Base-by-base conservation (phyloP, 64 coral and sea anemone species). In the Platygyra sinensis region DNA sequence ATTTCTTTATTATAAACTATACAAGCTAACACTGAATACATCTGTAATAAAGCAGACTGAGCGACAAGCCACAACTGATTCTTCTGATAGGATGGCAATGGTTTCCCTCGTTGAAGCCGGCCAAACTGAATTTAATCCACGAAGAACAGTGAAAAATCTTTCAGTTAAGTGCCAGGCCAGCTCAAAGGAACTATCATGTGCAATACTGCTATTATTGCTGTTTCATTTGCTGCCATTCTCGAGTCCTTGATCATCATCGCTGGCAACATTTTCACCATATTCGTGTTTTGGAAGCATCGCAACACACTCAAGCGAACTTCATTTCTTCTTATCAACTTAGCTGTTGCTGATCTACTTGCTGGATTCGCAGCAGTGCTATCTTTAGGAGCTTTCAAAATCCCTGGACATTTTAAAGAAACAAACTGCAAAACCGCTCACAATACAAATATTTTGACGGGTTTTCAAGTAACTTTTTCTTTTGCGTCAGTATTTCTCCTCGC, bases 261-360 rank as follows among this genome's bases (percentile, higher is more conserved):
- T 25, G 14, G 17, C 19, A 77, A 77, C 20, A 77, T 42, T 50
- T 77, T 77, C 19, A 77, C 74, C 39, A 42, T 77, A 42, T 22
- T 49, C 18, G 74, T 77, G 0, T 77, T 77, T 24, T 77, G 74
- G 74, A 77, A 46, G 20, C 19, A 77, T 5, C 74, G 39, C 7
- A 77, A 42, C 74, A 77, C 20, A 50, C 20, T 77, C 20, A 77
- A 50, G 16, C 36, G 74, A 50, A 49, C 36, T 11, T 77, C 19
- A 18, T 77, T 77, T 49, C 74, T 77, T 77, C 36, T 77, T 50
- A 77, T 49, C 9, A 50, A 77, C 74, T 50, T 77, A 30, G 74
- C 74, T 50, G 8, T 77, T 77, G 74, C 74, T 24, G 74, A 77
- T 50, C 39, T 77, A 0, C 74, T 77, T 9, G 38, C 49, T 77